phyloP scores from a whole-genome alignment of 2,113 vertebrate genomes.

The Mixornis gularis region DNA sequence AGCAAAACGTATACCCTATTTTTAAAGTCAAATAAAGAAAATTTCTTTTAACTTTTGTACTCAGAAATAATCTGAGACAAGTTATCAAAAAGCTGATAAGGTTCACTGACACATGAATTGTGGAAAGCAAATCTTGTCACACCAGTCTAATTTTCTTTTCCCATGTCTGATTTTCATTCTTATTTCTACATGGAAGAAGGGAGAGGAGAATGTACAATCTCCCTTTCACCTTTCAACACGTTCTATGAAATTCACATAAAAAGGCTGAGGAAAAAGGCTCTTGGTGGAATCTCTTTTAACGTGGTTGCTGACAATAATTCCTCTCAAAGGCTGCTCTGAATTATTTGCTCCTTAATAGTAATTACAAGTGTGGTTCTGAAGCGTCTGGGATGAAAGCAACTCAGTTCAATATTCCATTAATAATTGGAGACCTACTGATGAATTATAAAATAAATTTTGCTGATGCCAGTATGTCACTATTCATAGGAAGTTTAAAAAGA shows the following conservation, averaged over 20 bases:
- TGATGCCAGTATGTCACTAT: not conserved
- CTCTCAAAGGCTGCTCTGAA: not conserved
- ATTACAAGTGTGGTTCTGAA: not conserved
- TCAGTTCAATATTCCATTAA: not conserved
- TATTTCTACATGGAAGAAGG: not conserved
- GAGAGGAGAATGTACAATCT: not conserved
- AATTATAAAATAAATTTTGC: not conserved
- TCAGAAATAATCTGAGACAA: not conserved
- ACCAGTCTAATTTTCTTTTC: not conserved
- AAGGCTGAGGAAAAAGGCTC: not conserved
- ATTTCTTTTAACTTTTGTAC: not conserved
- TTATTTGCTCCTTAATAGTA: not conserved
- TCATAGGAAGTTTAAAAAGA: not conserved
- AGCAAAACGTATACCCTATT: not conserved
- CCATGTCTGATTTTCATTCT: not conserved
- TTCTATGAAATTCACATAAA: not conserved
- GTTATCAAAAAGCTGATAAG: not conserved
- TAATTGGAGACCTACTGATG: not conserved
- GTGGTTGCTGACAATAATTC: not conserved
- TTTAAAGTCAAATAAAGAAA: not conserved
- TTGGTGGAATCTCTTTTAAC: not conserved
- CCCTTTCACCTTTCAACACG: not conserved
- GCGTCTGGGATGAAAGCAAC: not conserved
- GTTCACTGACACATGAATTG: not conserved
- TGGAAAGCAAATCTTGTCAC: not conserved